Percentiles rank a stretch among this genome's conserved stretches.
These are phyloP conservation scores for Odontomyia ornata DNA, from an alignment of 2,888 invertebrate genomes.

Conservation along the genomic window DNA sequence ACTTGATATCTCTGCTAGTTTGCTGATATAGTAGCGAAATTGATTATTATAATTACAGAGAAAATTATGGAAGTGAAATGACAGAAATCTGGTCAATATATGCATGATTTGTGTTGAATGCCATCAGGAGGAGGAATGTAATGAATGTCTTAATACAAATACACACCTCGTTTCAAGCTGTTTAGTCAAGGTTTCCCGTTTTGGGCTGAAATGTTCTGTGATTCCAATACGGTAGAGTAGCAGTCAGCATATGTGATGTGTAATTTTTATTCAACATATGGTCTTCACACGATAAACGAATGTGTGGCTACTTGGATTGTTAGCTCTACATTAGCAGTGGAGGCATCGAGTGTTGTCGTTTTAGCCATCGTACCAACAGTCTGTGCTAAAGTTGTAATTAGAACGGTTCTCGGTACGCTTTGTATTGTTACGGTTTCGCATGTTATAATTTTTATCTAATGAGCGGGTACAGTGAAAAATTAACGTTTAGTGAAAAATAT, in stretches of 20 bases:
- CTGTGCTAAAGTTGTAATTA: constrained; percentile 4
- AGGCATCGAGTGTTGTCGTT: neutral
- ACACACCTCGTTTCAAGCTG: neutral
- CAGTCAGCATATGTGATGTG: constrained; percentile 19
- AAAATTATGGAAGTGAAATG: too few species aligned
- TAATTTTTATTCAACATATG: constrained; percentile 27
- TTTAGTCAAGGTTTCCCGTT: constrained; percentile 5
- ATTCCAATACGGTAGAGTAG: neutral
- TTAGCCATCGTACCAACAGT: constrained; percentile 30
- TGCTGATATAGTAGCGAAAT: too few species aligned
- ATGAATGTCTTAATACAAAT: too few species aligned
- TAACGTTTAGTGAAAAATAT: too few species aligned
- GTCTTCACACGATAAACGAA: constrained; percentile 27
- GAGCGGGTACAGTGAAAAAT: too few species aligned
- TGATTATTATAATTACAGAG: too few species aligned
- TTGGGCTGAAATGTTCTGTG: constrained; percentile 1
- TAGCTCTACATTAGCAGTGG: neutral
- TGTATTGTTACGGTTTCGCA: neutral
- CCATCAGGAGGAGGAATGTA: too few species aligned
- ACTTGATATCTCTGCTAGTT: too few species aligned
- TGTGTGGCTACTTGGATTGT: neutral
- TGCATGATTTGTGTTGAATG: too few species aligned
- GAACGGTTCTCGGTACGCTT: constrained; percentile 13
- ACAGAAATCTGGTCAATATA: too few species aligned
- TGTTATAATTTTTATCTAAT: too few species aligned